Conservation (phyloP, 2,797 vertebrate species). For the Echiichthys vipera region DNA sequence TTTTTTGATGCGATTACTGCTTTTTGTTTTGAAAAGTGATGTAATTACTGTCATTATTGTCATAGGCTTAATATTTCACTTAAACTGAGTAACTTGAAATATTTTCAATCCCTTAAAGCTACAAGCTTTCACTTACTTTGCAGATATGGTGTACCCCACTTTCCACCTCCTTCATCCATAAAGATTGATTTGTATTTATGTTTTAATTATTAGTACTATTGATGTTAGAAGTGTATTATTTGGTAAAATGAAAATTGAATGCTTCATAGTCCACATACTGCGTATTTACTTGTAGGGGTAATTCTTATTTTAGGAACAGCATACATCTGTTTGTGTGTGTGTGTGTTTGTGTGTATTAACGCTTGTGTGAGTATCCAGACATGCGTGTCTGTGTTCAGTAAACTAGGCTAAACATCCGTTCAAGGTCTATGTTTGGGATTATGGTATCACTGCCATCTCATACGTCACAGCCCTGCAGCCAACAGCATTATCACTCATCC, state of each 20-base stretch:
- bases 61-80: background rate
- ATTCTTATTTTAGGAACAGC: constrained; percentile 43
- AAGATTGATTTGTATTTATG: background rate
- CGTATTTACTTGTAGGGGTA: constrained; percentile 1
- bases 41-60: background rate
- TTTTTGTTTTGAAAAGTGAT: background rate
- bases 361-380: constrained; percentile 24
- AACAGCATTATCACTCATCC: constrained; percentile 48
- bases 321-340: background rate
- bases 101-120: background rate
- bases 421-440: constrained; percentile 56
- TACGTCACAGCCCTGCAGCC: constrained; percentile 55
- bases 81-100: background rate
- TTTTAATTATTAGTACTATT: too few species aligned
- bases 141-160: background rate
- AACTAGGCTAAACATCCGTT: constrained; percentile 57
- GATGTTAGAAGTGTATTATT: background rate
- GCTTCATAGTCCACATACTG: background rate
- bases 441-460: constrained; percentile 45
- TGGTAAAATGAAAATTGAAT: background rate
- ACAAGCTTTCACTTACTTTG: background rate
- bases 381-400: constrained; percentile 1
- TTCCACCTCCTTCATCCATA: background rate
- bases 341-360: constrained; percentile 6
- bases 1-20: background rate